Conservation (phyloP, 2,113 vertebrate species). For the Genyomyrus donnyi region DNA sequence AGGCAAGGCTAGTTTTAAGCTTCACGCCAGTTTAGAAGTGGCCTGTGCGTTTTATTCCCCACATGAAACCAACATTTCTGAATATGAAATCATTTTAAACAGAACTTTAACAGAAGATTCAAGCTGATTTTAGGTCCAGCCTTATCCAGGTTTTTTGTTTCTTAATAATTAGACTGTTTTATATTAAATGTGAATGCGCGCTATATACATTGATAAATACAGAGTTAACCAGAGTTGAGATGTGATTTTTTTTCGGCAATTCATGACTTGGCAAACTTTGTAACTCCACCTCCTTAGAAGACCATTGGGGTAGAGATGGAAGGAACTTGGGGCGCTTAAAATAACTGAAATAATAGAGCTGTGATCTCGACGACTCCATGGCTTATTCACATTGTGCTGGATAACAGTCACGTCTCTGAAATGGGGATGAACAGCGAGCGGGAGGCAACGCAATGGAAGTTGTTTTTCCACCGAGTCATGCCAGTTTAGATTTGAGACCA, state of each 20-base stretch:
- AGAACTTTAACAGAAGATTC: neutral
- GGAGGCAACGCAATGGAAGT: neutral
- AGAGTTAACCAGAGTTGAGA: neutral
- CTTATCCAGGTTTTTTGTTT: neutral
- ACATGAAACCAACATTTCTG: neutral
- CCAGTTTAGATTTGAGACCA: neutral
- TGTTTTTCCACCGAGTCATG: neutral
- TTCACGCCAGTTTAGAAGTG: neutral
- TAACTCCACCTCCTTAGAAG: neutral
- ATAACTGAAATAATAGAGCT: neutral
- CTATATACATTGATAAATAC: neutral
- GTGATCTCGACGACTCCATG: neutral
- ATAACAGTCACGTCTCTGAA: neutral
- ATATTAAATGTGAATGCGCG: neutral
- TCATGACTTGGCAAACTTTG: neutral
- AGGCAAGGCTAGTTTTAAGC: neutral
- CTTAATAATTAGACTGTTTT: neutral
- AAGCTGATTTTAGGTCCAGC: neutral
- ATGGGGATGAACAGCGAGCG: slow-evolving; percentile 14
- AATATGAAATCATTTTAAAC: neutral
- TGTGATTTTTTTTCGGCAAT: neutral
- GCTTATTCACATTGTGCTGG: neutral
- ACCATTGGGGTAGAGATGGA: neutral
- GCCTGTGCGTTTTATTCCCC: neutral
- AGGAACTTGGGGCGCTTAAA: neutral